Evolutionary conservation across 1,140 invertebrate species (phyloP).

Genomic region (Lycorma delicatula): DNA sequence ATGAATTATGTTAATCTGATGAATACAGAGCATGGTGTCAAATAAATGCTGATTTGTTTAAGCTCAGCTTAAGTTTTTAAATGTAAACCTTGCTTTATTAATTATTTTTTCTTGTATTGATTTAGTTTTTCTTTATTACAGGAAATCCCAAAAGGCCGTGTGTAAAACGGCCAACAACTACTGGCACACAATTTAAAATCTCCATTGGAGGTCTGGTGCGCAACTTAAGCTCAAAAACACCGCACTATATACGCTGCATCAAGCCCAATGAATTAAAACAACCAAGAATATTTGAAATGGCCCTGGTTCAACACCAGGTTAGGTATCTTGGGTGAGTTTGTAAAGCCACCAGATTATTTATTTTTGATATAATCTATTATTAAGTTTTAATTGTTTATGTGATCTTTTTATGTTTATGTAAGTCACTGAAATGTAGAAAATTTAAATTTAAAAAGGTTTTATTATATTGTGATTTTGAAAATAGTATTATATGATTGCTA

Average conservation of each 20-base stretch:
- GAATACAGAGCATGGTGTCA: too few relatives aligned
- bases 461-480: too few relatives aligned
- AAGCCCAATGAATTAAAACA: slow-evolving; percentile 71
- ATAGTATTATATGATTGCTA: too few relatives aligned
- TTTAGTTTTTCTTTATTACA: slow-evolving; percentile 21
- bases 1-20: too few relatives aligned
- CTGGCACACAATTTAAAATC: slow-evolving; percentile 62
- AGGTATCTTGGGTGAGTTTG: slow-evolving; percentile 50
- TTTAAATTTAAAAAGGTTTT: too few relatives aligned
- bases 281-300: slow-evolving; percentile 60
- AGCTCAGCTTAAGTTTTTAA: not conserved
- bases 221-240: slow-evolving; percentile 61
- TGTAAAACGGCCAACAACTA: slow-evolving; percentile 56
- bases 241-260: slow-evolving; percentile 67
- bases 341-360: too few relatives aligned
- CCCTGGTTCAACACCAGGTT: slow-evolving; percentile 53
- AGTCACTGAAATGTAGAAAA: too few relatives aligned
- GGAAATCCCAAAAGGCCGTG: slow-evolving; percentile 42
- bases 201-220: slow-evolving; percentile 64
- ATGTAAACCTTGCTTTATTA: not conserved
- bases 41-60: too few relatives aligned
- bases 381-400: too few relatives aligned
- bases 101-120: not conserved
- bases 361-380: too few relatives aligned
- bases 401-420: too few relatives aligned